phyloP scores from a whole-genome alignment of 2,888 invertebrate genomes.

The Therioaphis trifolii region DNA sequence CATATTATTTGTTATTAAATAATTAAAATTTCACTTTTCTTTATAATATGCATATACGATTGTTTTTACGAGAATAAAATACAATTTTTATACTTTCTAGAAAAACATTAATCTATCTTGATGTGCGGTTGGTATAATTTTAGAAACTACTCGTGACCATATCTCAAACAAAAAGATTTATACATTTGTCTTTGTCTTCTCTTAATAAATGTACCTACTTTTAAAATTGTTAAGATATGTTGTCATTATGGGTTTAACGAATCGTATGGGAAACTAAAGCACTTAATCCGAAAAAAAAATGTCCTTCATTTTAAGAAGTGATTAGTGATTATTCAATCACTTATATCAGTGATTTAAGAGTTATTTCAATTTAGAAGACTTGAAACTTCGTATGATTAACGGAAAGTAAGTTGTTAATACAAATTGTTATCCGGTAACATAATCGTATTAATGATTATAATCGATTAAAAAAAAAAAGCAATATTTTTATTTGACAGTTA shows the following conservation, averaged over 20 bases:
- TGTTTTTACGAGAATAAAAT: background rate
- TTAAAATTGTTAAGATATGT: background rate
- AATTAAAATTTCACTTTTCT: background rate
- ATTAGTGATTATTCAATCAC: too few species aligned
- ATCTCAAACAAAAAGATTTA: background rate
- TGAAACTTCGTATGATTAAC: too few species aligned
- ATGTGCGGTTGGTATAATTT: background rate
- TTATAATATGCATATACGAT: background rate
- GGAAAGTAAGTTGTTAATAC: too few species aligned
- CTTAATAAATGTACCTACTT: background rate
- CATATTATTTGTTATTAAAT: background rate
- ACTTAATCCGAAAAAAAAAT: background rate
- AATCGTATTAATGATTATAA: too few species aligned
- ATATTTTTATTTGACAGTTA: too few species aligned
- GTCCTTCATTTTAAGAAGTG: too few species aligned
- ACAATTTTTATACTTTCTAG: background rate
- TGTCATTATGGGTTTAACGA: background rate
- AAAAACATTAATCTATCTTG: constrained; percentile 1
- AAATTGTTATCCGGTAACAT: too few species aligned
- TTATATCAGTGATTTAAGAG: too few species aligned
- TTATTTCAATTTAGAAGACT: too few species aligned
- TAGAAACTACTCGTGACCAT: background rate
- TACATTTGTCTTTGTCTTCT: background rate
- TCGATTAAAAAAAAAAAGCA: too few species aligned
- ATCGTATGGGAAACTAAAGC: background rate